phyloP scores from a whole-genome alignment of 2,797 vertebrate genomes.

The Lates japonicus region DNA sequence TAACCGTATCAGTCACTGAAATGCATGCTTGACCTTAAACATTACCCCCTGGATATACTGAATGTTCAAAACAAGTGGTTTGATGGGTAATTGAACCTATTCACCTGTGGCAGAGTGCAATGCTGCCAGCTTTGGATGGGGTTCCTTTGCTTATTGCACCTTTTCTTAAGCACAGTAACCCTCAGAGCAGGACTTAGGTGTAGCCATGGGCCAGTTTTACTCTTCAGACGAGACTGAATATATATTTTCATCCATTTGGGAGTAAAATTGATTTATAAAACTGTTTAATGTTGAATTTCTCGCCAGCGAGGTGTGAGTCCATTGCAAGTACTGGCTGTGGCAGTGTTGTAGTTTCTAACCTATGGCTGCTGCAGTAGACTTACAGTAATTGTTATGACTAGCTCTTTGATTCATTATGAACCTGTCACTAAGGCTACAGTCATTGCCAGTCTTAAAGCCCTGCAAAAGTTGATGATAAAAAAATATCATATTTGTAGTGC shows the following conservation, averaged over 20 bases:
- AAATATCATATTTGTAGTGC: background rate
- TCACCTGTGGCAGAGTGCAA: too few species aligned
- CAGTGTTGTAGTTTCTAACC: conserved; percentile 2
- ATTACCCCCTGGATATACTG: background rate
- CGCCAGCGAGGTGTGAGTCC: background rate
- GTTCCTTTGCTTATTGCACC: too few species aligned
- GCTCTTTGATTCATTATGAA: conserved; percentile 13
- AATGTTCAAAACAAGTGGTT: conserved; percentile 14
- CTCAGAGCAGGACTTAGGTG: background rate
- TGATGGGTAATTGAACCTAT: conserved; percentile 10
- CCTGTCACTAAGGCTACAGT: conserved; percentile 10
- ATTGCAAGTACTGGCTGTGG: background rate
- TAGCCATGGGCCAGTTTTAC: background rate
- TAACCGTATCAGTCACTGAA: conserved; percentile 17
- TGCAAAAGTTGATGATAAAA: conserved; percentile 11
- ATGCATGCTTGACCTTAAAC: too few species aligned
- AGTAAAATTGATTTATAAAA: conserved; percentile 18
- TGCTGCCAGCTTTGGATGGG: too few species aligned
- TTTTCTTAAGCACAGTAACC: too few species aligned
- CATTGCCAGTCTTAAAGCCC: background rate
- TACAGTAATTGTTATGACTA: conserved; percentile 12
- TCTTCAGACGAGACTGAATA: background rate
- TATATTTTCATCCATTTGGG: background rate
- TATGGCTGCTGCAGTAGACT: background rate
- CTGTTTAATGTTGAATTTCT: background rate